These are phyloP conservation scores for Urocynchramus pylzowi DNA, from an alignment of 2,113 vertebrate genomes.

Conservation along the genomic window DNA sequence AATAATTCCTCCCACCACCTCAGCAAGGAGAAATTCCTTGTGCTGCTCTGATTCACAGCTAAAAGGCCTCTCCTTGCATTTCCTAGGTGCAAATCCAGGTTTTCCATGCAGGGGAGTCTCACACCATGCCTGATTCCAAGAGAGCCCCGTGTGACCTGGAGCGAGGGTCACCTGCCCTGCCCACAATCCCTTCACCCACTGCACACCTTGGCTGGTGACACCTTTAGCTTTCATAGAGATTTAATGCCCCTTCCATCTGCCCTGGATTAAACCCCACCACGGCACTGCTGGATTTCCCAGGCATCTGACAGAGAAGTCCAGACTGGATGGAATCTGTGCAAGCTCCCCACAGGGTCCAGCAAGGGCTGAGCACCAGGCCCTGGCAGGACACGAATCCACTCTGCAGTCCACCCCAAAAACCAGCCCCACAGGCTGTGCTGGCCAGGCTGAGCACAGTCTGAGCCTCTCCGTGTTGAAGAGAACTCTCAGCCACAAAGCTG, in stretches of 20 bases:
- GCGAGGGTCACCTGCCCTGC: not conserved
- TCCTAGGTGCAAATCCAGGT: not conserved
- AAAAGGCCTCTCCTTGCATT: not conserved
- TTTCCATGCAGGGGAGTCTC: not conserved
- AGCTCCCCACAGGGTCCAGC: not conserved
- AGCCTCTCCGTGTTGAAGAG: accelerated
- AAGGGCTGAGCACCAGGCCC: not conserved
- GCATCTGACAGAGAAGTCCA: not conserved
- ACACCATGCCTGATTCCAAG: accelerated
- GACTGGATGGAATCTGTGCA: not conserved
- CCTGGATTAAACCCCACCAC: not conserved
- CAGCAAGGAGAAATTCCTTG: not conserved
- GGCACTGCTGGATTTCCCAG: not conserved
- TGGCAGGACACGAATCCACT: accelerated
- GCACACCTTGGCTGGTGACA: not conserved
- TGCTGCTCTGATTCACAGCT: not conserved
- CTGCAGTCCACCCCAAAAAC: not conserved
- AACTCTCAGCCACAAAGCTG: not conserved
- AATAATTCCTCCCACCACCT: not conserved
- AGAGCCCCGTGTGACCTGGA: not conserved
- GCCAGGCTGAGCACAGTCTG: not conserved
- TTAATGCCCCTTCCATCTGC: not conserved
- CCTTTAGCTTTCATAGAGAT: not conserved
- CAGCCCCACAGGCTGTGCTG: not conserved
- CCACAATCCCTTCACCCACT: not conserved